A percentile compares a stretch with the other conserved stretches of the same genome.
These are phyloP conservation scores for Onychorhynchus coronatus DNA, from an alignment of 2,113 vertebrate genomes.

Conservation along the genomic window DNA sequence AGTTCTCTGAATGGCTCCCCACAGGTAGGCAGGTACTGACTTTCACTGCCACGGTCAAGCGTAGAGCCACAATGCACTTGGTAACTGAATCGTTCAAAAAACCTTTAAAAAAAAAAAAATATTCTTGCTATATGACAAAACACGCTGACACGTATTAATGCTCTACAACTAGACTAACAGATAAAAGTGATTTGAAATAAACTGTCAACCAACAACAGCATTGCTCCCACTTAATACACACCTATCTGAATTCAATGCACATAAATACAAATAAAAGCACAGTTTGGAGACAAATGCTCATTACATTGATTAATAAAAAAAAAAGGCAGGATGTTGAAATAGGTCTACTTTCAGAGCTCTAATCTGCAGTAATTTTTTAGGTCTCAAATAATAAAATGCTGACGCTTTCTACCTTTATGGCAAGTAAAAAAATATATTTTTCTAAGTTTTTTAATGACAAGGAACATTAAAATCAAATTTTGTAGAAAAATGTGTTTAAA, in stretches of 20 bases:
- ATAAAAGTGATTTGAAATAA: neutral
- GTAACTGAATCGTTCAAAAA: slow-evolving; percentile 80
- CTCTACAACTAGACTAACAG: neutral
- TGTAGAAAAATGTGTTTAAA: neutral
- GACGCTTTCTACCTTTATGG: neutral
- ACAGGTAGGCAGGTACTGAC: slow-evolving; percentile 82
- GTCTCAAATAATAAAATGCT: neutral
- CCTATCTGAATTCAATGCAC: neutral
- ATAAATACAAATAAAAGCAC: neutral
- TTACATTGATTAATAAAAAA: neutral
- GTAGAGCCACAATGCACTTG: slow-evolving; percentile 86
- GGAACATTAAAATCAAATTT: neutral
- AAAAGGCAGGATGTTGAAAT: neutral
- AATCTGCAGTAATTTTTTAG: neutral
- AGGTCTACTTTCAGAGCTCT: neutral
- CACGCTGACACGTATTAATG: neutral
- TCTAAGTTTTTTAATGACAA: neutral
- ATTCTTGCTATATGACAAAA: neutral
- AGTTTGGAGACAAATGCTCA: neutral
- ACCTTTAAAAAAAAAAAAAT: slow-evolving; percentile 12
- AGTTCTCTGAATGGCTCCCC: slow-evolving; percentile 73
- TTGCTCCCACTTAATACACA: neutral
- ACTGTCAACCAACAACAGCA: neutral
- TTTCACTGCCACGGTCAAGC: slow-evolving; percentile 89
- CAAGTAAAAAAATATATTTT: neutral